Percentiles rank a stretch among this genome's conserved stretches.
phyloP scores from a whole-genome alignment of 2,888 invertebrate species.

The Drosophila macrospina region DNA sequence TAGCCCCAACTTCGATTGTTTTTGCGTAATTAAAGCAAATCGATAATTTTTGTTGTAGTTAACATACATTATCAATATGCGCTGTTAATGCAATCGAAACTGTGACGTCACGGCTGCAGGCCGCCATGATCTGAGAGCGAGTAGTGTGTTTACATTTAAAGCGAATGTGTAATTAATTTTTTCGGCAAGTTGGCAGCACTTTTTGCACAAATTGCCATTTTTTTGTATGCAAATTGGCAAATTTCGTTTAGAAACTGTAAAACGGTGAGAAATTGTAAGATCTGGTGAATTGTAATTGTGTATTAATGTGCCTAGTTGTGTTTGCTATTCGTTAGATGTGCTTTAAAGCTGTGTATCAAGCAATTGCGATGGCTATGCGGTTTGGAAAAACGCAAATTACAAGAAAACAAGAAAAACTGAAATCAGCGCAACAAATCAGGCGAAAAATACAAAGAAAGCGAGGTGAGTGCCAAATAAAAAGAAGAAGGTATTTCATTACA shows the following conservation, averaged over 20 bases:
- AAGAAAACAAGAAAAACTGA: conserved; percentile 13
- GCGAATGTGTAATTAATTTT: no score
- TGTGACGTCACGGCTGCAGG: background rate
- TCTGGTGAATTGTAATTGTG: no score
- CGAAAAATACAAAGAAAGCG: conserved; percentile 40
- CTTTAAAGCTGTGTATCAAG: no score
- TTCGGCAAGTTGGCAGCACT: no score
- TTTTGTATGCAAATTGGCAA: no score
- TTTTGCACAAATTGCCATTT: no score
- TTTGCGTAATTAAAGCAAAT: background rate
- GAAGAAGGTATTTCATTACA: conserved; percentile 54
- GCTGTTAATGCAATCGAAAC: background rate
- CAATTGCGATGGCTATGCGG: no score
- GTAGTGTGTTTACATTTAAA: background rate
- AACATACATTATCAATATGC: background rate
- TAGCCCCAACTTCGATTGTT: no score
- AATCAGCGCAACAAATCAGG: conserved; percentile 50
- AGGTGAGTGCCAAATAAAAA: conserved; percentile 47
- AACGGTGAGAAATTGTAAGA: no score
- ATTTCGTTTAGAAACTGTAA: no score
- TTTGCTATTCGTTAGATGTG: no score
- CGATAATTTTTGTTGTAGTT: background rate
- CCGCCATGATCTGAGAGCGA: background rate
- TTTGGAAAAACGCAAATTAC: conserved; percentile 29
- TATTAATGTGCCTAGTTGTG: no score